Evolutionary conservation across 2,888 invertebrate species (phyloP), one percentile per base, ranked within the genome.

Genomic region (Rotaria macrura): DNA sequence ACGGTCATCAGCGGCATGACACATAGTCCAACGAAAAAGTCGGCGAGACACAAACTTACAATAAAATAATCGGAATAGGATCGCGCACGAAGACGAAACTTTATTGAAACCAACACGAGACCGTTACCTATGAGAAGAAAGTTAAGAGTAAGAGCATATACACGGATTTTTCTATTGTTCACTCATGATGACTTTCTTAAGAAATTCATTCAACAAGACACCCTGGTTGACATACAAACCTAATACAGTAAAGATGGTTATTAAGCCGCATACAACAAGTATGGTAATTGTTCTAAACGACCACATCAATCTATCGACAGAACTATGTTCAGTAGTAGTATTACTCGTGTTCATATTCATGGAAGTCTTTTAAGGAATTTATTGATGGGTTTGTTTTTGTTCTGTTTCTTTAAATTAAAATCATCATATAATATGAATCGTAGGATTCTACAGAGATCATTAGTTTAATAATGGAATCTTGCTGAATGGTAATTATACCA

Each of bases 11-110:
- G 17, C 40, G 86, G 86, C 86, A 86, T 86, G 1, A 84, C 83
- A n/a, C 74, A 74, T 34, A 84, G 34, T 23, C 86, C 86, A 52
- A 86, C 86, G 40, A 86, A 84, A 84, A 86, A 86, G 49, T 86
- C 86, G 2, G 86, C 86, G 4, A 86, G n/a, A 40, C 84, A 74
- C 49, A 86, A 52, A 79, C 86, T 86, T 4, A 86, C 74, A 79
- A 86, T 86, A 74, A 86, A 86, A 83, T 86, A 86, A 54, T 86
- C 84, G 2, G 55, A 57, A 40, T 74, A 84, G 9, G 79, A 83
- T 9, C 74, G 74, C 7, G 86, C 84, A 43, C 84, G 86, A 43
- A 79, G 43, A n/a, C 79, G 79, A 79, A 79, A 79, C 54, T 86
- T 86, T 12, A 86, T 74, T 40, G 84, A 84, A 57, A 86, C 25